Conservation (phyloP, 2,888 invertebrate genomes). For the Pherbina coryleti region DNA sequence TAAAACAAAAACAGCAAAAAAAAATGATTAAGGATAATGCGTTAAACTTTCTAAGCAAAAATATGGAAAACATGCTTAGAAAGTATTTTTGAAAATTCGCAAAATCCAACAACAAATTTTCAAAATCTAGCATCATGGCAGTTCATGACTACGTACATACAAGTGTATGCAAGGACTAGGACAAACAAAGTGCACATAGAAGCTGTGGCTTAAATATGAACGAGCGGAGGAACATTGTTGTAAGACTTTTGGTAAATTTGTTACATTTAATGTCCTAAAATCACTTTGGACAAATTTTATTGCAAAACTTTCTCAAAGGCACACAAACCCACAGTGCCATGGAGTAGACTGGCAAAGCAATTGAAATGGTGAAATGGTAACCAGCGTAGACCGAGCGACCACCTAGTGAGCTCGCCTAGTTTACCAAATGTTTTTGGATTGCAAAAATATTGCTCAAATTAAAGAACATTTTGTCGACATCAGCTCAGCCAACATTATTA, state of each 20-base stretch:
- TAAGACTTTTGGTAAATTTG: constrained; percentile 28
- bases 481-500: neutral
- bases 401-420: constrained; percentile 1
- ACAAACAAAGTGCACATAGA: neutral
- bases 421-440: constrained; percentile 15
- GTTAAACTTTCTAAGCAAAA: constrained; percentile 2
- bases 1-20: neutral
- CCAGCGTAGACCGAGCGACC: neutral
- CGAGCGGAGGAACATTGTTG: neutral
- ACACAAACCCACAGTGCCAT: neutral
- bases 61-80: neutral
- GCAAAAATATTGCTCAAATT: constrained; percentile 29
- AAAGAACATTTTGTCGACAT: constrained; percentile 33
- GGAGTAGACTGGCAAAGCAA: neutral
- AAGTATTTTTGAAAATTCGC: neutral
- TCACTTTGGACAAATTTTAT: constrained; percentile 45
- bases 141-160: neutral
- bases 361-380: constrained; percentile 17
- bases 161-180: neutral
- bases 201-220: no score
- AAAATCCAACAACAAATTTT: no score
- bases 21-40: neutral
- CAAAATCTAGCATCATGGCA: no score
- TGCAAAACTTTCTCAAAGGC: constrained; percentile 33
- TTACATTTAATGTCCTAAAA: constrained; percentile 41